Base-by-base conservation (phyloP, 2,888 invertebrate genomes). In the Tachystola acroxantha region DNA sequence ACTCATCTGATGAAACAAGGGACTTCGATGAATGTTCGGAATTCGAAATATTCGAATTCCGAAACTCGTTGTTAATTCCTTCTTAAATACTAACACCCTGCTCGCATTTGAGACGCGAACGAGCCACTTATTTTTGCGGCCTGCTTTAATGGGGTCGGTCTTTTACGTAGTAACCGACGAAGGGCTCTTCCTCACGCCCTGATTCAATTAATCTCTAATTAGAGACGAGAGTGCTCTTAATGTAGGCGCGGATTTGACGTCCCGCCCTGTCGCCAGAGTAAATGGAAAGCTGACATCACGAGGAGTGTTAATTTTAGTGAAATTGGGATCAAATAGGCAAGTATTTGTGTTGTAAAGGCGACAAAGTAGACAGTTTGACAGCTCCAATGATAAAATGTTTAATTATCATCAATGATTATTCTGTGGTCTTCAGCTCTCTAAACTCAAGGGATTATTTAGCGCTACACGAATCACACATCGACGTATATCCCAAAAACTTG, bases 191-290 rank as follows among this genome's bases (percentile, higher is more conserved):
- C 27, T 61, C 66, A 64, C 64, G 52, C 66, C 64, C 60, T 77
- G 68, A 82, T 74, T 84, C 76, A 82, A 84, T 84, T 85, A 84
- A 78, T 79, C 71, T 68, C 71, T 84, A 84, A 85, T 85, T 84
- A 84, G 74, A 63, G 67, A 55, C 64, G 72, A 74, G 81, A 82
- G 85, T 82, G 84, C 84, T 82, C 73, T 80, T 80, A 78, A 73
- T 72, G 80, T 72, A 72, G 72, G 69, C 65, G 59, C 51, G 71
- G 78, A 80, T 79, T 77, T 76, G 78, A 78, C 78, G 68, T 72
- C 70, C 67, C 57, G 56, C 64, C 64, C 65, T 77, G 81, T 74
- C 79, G 70, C 61, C 61, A 49, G 53, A 63, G 70, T 68, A 79
- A 84, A 81, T 84, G 80, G 80, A 67, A 76, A 74, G 70, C 71